Evolutionary conservation across 2,888 invertebrate genomes (phyloP).

Genomic region (Empis stercorea): DNA sequence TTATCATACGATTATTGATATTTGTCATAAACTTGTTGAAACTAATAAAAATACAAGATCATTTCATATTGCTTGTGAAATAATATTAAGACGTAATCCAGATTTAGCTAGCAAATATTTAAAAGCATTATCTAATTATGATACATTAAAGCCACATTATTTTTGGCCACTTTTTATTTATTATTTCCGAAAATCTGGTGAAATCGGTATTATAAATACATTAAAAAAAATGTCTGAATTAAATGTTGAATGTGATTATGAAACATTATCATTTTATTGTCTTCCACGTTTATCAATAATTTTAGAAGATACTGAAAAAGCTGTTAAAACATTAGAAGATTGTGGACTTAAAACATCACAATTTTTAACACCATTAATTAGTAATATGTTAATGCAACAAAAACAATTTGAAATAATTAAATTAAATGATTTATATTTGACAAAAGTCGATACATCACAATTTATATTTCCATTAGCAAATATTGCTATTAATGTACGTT

Average conservation of each 20-base stretch:
- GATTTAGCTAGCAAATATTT: constrained; percentile 18
- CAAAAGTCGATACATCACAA: constrained; percentile 39
- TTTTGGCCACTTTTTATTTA: constrained; percentile 52
- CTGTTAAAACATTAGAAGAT: constrained; percentile 23
- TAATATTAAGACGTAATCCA: constrained; percentile 36
- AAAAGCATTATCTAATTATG: constrained; percentile 18
- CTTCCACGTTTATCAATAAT: constrained; percentile 37
- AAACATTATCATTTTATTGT: constrained; percentile 43
- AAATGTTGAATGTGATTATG: constrained; percentile 43
- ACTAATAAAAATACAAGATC: constrained; percentile 25
- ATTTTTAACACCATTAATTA: constrained; percentile 21
- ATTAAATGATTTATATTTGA: constrained; percentile 28
- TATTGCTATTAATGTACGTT: constrained; percentile 33
- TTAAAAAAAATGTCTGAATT: constrained; percentile 42
- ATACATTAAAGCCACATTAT: constrained; percentile 42
- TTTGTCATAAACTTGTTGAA: constrained; percentile 22
- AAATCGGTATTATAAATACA: constrained; percentile 40
- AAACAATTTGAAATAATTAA: constrained; percentile 20
- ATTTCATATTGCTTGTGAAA: constrained; percentile 41
- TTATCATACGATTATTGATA: constrained; percentile 24
- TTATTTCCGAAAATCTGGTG: constrained; percentile 39
- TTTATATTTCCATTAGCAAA: constrained; percentile 39
- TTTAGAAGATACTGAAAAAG: constrained; percentile 21
- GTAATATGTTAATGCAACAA: constrained; percentile 24
- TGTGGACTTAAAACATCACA: constrained; percentile 23